A percentile compares a stretch with the other conserved stretches of the same genome.
These are phyloP conservation scores for Achlya flavicornis DNA, from an alignment of 2,888 invertebrate species.

Conservation along the genomic window DNA sequence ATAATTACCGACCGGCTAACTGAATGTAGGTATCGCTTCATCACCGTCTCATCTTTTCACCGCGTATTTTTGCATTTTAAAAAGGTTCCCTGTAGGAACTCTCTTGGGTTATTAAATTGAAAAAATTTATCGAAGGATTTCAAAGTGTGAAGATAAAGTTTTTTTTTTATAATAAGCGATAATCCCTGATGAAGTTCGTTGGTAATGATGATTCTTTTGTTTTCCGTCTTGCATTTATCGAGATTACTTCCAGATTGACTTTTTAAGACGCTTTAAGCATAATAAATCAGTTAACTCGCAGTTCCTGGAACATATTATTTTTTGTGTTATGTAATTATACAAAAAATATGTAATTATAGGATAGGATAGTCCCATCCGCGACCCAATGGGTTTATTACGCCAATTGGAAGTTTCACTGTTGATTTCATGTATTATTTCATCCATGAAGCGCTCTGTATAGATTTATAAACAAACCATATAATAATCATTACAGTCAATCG, in stretches of 20 bases:
- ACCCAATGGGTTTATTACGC: too few species aligned
- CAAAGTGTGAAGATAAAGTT: constrained; percentile 31
- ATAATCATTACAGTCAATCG: too few species aligned
- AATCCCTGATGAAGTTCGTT: constrained; percentile 5
- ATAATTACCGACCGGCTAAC: constrained; percentile 69
- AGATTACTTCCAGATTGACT: not conserved
- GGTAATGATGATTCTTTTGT: constrained; percentile 7
- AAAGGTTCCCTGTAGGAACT: constrained; percentile 48
- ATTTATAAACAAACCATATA: too few species aligned
- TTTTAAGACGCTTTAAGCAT: not conserved
- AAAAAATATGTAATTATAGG: too few species aligned
- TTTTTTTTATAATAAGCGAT: not conserved
- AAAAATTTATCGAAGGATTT: constrained; percentile 43
- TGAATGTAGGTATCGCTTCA: constrained; percentile 63
- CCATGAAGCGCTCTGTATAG: too few species aligned
- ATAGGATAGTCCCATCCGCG: too few species aligned
- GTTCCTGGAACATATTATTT: too few species aligned
- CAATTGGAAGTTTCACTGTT: not conserved
- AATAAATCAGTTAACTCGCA: too few species aligned
- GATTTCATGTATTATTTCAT: too few species aligned
- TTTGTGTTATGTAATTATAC: too few species aligned
- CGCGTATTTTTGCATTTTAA: constrained; percentile 65
- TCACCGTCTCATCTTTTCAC: constrained; percentile 59
- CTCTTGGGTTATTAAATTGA: constrained; percentile 46
- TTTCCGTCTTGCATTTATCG: not conserved